A percentile compares a stretch with the other conserved stretches of the same genome.
phyloP scores from a whole-genome alignment of 2,113 vertebrate species.

The Psettodes erumei region DNA sequence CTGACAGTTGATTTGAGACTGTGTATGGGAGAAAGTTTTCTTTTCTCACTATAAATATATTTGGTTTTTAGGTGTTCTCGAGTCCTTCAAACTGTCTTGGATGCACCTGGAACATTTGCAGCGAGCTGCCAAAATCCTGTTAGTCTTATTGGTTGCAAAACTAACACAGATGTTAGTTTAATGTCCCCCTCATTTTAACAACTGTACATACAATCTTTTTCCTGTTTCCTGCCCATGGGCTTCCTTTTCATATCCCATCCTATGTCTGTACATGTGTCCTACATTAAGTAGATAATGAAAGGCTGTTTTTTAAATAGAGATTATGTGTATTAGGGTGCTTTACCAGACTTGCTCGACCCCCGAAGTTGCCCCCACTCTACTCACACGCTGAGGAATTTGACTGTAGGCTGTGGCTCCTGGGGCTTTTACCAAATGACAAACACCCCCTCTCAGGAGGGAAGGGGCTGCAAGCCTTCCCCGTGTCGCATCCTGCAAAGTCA shows the following conservation, averaged over 20 bases:
- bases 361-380: constrained; percentile 5
- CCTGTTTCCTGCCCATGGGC: background rate
- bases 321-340: constrained; percentile 3
- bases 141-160: constrained; percentile 8
- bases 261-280: background rate
- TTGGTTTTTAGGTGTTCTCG: background rate
- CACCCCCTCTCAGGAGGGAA: background rate
- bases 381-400: constrained; percentile 69
- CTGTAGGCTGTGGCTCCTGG: constrained; percentile 34
- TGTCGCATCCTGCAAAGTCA: background rate
- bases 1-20: too few relatives aligned
- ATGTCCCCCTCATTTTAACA: background rate
- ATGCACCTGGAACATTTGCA: background rate
- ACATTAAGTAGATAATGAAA: background rate
- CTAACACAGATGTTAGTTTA: constrained; percentile 20
- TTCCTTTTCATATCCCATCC: background rate
- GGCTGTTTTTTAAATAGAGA: background rate
- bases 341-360: constrained; percentile 36
- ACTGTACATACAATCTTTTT: background rate
- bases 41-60: background rate
- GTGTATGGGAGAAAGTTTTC: background rate
- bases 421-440: constrained; percentile 15
- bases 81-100: background rate
- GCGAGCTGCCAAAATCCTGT: too few relatives aligned
- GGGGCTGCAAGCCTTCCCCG: background rate